Percentiles rank a stretch among this genome's conserved stretches.
phyloP scores from a whole-genome alignment of 2,113 vertebrate species.

The Mesocricetus auratus region DNA sequence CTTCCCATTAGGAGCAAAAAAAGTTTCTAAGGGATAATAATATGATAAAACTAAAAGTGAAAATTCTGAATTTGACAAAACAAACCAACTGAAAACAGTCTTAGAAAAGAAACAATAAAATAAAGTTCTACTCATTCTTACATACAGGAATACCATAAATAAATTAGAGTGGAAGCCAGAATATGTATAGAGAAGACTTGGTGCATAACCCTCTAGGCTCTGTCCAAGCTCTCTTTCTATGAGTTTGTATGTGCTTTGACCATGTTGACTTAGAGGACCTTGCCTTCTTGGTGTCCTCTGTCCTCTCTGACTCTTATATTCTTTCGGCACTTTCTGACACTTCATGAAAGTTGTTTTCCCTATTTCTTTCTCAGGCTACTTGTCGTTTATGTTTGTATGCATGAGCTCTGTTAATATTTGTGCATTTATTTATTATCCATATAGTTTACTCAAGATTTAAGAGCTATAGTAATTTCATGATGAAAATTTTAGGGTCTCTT shows the following conservation, averaged over 20 bases:
- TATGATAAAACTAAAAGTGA: not conserved
- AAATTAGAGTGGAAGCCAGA: not conserved
- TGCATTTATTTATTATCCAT: not conserved
- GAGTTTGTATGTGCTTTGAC: not conserved
- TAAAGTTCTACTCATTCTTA: not conserved
- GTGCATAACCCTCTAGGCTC: too few relatives aligned
- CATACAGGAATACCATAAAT: not conserved
- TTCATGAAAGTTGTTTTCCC: not conserved
- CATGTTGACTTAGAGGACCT: too few relatives aligned
- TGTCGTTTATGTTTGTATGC: not conserved
- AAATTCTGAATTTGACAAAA: not conserved
- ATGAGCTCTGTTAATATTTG: not conserved
- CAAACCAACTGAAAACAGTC: not conserved
- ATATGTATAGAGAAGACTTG: too few relatives aligned
- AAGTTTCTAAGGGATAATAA: not conserved
- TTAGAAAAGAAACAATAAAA: not conserved
- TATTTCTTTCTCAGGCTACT: not conserved
- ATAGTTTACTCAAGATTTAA: not conserved
- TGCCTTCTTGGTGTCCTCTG: not conserved
- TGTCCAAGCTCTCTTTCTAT: not conserved
- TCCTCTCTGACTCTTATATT: not conserved
- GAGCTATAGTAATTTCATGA: not conserved
- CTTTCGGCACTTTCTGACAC: not conserved
- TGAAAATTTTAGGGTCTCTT: not conserved
- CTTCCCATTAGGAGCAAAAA: not conserved